Conservation (phyloP, 2,113 vertebrate species). For the Piprites chloris region DNA sequence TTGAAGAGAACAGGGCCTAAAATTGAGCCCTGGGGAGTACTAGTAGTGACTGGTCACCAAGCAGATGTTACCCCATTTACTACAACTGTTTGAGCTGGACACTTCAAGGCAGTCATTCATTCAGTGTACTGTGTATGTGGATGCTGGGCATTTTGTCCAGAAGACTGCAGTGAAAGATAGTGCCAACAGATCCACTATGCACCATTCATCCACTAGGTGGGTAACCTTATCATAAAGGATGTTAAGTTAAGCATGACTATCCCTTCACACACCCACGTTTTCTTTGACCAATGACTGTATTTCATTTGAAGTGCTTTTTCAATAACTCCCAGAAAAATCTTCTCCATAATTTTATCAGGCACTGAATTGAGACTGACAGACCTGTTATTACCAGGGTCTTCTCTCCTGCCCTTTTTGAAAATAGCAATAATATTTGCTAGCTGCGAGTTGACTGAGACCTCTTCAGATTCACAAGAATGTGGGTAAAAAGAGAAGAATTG, state of each 20-base stretch:
- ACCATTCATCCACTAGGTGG: not conserved
- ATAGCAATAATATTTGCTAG: not conserved
- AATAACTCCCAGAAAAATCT: not conserved
- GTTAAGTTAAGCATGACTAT: not conserved
- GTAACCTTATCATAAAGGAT: not conserved
- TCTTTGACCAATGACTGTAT: not conserved
- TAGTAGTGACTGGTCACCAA: not conserved
- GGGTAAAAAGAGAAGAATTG: not conserved
- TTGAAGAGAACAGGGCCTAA: not conserved
- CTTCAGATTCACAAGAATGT: not conserved
- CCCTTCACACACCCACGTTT: not conserved
- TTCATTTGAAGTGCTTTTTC: not conserved
- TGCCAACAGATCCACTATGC: not conserved
- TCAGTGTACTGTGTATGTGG: accelerated
- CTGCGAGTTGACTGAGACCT: not conserved
- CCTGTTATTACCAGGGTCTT: not conserved
- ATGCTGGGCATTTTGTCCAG: not conserved
- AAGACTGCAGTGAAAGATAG: not conserved
- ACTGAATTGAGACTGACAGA: not conserved
- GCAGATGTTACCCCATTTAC: not conserved
- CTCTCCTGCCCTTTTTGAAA: not conserved
- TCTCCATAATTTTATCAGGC: not conserved
- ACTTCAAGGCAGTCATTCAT: not conserved
- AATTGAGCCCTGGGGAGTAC: not conserved
- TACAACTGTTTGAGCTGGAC: not conserved